These are phyloP conservation scores for Platalea minor DNA, from an alignment of 2,797 vertebrate species.

Conservation along the genomic window DNA sequence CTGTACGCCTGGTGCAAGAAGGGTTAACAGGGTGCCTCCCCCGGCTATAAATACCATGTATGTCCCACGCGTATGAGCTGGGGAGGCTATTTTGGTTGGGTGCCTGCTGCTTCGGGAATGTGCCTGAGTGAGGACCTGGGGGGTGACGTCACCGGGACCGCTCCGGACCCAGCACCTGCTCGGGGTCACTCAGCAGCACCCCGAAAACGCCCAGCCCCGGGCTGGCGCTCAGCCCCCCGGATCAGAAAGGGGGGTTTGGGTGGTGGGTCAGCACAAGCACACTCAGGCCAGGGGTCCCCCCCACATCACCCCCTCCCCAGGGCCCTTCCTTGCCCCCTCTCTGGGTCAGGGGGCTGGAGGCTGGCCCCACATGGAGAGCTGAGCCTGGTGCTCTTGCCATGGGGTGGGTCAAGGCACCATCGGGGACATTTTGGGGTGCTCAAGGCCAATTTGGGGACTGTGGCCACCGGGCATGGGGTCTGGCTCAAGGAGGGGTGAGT, in stretches of 20 bases:
- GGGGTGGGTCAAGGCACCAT: neutral
- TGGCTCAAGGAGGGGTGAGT: neutral
- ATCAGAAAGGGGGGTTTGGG: neutral
- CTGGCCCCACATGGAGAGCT: neutral
- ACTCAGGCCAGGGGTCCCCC: neutral
- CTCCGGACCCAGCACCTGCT: slow-evolving; percentile 33
- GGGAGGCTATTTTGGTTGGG: slow-evolving; percentile 62
- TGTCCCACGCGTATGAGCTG: slow-evolving; percentile 24
- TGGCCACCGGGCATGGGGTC: accelerated
- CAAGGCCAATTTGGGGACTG: neutral
- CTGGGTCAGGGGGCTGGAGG: neutral
- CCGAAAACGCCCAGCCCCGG: accelerated
- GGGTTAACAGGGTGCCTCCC: slow-evolving; percentile 39
- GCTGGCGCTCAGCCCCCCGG: neutral
- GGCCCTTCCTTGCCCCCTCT: neutral
- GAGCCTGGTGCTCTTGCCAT: neutral
- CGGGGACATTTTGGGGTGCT: neutral
- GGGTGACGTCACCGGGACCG: neutral
- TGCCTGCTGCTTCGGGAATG: slow-evolving; percentile 64
- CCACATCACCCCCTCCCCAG: neutral
- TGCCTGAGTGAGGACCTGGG: neutral
- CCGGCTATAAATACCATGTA: slow-evolving; percentile 48
- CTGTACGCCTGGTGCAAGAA: neutral
- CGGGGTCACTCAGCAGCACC: slow-evolving; percentile 31
- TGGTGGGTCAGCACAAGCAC: neutral